Base-by-base conservation (phyloP, 2,113 vertebrate genomes). In the Pseudorhombus dupliciocellatus region DNA sequence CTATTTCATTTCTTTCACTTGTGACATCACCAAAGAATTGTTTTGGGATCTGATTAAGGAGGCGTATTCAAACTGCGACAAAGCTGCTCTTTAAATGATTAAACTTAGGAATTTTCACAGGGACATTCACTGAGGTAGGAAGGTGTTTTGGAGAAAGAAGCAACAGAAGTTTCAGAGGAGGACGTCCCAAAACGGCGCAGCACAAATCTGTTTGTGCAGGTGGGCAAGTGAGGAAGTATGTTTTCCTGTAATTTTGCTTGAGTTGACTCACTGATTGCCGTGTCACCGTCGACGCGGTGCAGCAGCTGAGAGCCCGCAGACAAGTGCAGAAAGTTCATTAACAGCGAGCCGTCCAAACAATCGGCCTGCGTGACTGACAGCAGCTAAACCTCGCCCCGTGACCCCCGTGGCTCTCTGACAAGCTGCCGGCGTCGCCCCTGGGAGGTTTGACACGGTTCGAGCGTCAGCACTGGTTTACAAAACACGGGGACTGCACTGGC, bases 361-460 rank as follows among this genome's bases (percentile, higher is more conserved):
- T 81, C 80, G 68, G 64, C 28, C 44, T 44, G 21, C 66, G 21
- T 73, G 79, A 84, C 77, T 77, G 84, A 84, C 86, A 60, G 81
- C 30, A 57, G 55, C 46, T 34, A 68, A 85, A 44, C 46, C 68
- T 67, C 6, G 3, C 46, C 12, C 20, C 26, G 59, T 80, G 67
- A 77, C 64, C 72, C 74, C 42, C 0, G 11, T 57, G 70, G 74
- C 63, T 81, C 72, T 70, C 62, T 83, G 55, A 84, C 84, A 77
- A 22, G 72, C 87, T 51, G 21, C 28, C 64, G 68, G 79, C 86
- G 18, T 71, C 52, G 62, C 82, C 28, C 55, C n/a, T n/a, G 18
- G 72, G 79, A 78, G 75, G 26, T 78, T 82, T 72, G 67, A 80
- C 73, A 61, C 26, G 2, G 66, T 83, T 68, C 59, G 52, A 71